phyloP scores from a whole-genome alignment of 1,140 invertebrate species.

The Habropoda laboriosa region DNA sequence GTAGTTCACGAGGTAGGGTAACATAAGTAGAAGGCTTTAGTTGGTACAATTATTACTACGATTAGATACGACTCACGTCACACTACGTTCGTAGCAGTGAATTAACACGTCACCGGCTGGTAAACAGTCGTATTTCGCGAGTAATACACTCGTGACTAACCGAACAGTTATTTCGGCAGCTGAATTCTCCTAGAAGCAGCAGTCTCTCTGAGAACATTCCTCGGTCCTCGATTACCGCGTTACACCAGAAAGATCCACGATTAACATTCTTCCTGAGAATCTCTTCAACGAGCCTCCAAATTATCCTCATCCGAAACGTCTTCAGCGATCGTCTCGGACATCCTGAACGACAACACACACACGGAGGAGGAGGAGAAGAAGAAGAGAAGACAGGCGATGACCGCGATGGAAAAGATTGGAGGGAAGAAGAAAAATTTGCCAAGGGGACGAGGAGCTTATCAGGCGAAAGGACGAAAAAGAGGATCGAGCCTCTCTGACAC shows the following conservation, averaged over 20 bases:
- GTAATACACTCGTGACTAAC: background rate
- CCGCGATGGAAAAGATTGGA: conserved; percentile 4
- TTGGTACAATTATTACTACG: background rate
- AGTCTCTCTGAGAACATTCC: no score
- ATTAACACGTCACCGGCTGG: background rate
- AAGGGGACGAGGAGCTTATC: conserved; percentile 18
- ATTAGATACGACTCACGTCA: background rate
- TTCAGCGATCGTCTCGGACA: no score
- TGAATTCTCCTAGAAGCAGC: no score
- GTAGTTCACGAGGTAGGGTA: no score
- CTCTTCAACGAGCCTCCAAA: no score
- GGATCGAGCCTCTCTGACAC: conserved; percentile 33
- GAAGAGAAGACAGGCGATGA: conserved; percentile 5
- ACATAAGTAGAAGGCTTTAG: no score
- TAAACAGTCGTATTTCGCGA: background rate
- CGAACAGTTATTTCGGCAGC: background rate
- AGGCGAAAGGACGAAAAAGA: background rate
- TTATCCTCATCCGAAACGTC: no score
- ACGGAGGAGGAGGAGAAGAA: conserved; percentile 1
- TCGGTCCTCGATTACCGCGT: no score
- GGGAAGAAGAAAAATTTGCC: conserved; percentile 5
- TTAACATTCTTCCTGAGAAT: no score
- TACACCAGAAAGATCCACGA: no score
- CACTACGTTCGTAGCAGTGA: background rate
- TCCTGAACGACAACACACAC: no score